phyloP scores from a whole-genome alignment of 92 coral and sea anemone genomes.

The Plumapathes pennacea region DNA sequence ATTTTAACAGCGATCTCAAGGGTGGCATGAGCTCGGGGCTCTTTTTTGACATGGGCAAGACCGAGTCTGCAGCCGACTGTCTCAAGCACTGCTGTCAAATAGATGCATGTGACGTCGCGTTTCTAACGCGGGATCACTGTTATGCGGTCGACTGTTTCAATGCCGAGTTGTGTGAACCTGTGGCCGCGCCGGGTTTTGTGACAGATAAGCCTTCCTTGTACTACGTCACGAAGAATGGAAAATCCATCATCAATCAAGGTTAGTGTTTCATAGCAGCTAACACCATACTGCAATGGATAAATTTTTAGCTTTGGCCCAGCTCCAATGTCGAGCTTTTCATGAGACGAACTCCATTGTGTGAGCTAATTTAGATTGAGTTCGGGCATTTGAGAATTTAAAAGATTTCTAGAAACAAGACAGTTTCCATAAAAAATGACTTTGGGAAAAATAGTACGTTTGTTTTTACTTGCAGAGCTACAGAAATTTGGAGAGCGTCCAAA shows the following conservation, averaged over 20 bases:
- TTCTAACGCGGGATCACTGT: slow-evolving; percentile 60
- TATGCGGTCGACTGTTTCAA: slow-evolving; percentile 87
- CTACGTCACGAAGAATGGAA: slow-evolving; percentile 71
- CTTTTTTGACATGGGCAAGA: slow-evolving; percentile 72
- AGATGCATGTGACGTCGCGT: slow-evolving; percentile 84
- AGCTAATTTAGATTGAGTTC: too few species aligned
- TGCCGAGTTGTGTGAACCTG: slow-evolving; percentile 75
- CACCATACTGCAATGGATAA: too few species aligned
- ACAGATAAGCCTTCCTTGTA: slow-evolving; percentile 68
- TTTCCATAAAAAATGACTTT: too few species aligned
- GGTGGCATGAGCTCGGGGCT: slow-evolving; percentile 93
- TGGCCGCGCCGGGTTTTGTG: slow-evolving; percentile 54
- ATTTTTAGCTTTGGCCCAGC: too few species aligned
- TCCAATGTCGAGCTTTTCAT: too few species aligned
- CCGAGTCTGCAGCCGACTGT: slow-evolving; percentile 64
- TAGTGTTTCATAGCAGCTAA: too few species aligned
- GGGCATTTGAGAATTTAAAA: too few species aligned
- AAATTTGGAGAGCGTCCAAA: slow-evolving; percentile 39
- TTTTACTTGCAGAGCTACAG: slow-evolving; percentile 23
- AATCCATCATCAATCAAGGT: slow-evolving; percentile 60
- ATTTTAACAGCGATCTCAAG: slow-evolving; percentile 70
- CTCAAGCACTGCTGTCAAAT: slow-evolving; percentile 84
- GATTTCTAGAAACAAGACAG: too few species aligned
- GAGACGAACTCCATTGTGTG: too few species aligned
- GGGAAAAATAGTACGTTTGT: too few species aligned